Evolutionary conservation across 2,797 vertebrate genomes (phyloP), one percentile per base, ranked within the genome.

Genomic region (Ctenopoma kingsleyae): DNA sequence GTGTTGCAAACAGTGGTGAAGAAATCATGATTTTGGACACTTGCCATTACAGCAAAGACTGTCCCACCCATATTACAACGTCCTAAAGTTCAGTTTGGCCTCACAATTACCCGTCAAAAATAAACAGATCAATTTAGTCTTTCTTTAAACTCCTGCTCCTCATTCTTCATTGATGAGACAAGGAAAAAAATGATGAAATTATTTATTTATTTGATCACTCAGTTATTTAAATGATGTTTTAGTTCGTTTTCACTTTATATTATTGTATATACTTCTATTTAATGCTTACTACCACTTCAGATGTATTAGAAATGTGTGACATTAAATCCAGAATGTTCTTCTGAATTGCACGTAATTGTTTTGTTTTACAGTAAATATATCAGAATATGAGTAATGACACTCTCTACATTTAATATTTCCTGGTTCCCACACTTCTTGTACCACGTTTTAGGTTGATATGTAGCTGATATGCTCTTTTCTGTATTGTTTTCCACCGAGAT

Each of bases 1-100:
- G 41, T 53, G 22, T 47, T 17, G 7, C 8, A 56, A 51, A 43
- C 1, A 38, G 25, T 66, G 30, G 25, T 46, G 32, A n/a, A 15
- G 67, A 63, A 40, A 44, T 13, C 30, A 25, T 16, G 46, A 49
- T 49, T 47, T 62, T 75, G 64, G 51, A 69, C 5, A 3, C 2
- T n/a, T 22, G 52, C 66, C 62, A 41, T 36, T 4, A 30, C n/a
- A 10, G 20, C 54, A 27, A 56, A 15, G 32, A 36, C 11, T 30
- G 11, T 15, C 13, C 5, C 40, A 16, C 17, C 8, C 6, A 23
- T 25, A 16, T 19, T 53, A n/a, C 15, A 16, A 13, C 2, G 3
- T 0, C 23, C 40, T 10, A 8, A 23, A 32, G 22, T 27, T 52
- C 30, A 32, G 44, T 19, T 51, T 38, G 38, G 53, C 53, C 30